Evolutionary conservation across 2,797 vertebrate genomes (phyloP).

Genomic region (Anguilla marmorata): DNA sequence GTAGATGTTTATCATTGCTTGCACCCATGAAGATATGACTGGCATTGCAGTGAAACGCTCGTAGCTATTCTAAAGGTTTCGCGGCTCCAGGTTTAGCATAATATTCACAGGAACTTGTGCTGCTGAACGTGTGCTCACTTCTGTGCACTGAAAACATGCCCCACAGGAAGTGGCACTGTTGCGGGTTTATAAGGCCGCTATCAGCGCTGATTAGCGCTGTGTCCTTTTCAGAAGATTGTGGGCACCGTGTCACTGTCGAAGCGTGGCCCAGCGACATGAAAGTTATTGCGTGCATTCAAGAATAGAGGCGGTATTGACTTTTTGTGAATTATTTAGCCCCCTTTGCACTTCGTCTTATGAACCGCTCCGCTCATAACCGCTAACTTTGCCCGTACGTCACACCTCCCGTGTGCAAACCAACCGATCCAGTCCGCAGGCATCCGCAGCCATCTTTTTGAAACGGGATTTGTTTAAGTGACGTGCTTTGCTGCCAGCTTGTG

Average conservation of each 20-base stretch:
- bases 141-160: not conserved
- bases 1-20: too few relatives aligned
- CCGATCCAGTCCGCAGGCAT: not conserved
- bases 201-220: not conserved
- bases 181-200: not conserved
- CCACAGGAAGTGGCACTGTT: not conserved
- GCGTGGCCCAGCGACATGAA: not conserved
- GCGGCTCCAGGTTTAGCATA: not conserved
- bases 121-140: too few relatives aligned
- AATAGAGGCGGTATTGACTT: not conserved
- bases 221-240: not conserved
- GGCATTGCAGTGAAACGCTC: too few relatives aligned
- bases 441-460: not conserved
- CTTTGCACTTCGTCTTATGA: not conserved
- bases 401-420: not conserved
- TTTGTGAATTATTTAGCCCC: not conserved
- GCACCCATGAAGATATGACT: too few relatives aligned
- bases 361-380: not conserved
- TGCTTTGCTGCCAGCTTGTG: not conserved
- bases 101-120: too few relatives aligned
- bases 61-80: too few relatives aligned
- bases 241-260: not conserved
- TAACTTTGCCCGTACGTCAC: not conserved
- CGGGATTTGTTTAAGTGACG: not conserved
- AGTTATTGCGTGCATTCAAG: not conserved